A percentile compares a stretch with the other conserved stretches of the same genome.
Evolutionary conservation across 1,140 invertebrate genomes (phyloP).

Genomic region (Linepithema humile): DNA sequence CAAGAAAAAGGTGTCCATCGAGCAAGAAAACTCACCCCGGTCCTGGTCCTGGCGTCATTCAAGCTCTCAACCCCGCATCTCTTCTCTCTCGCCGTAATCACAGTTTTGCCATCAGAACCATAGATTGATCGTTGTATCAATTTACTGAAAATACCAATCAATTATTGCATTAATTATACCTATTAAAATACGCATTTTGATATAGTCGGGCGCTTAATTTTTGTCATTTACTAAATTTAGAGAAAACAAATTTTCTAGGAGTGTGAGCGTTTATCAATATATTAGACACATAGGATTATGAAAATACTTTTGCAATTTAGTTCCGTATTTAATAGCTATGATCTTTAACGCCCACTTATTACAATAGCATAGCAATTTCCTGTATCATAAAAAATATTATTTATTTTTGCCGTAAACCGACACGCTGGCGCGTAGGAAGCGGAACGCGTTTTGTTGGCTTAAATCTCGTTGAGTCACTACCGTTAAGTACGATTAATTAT

Average conservation of each 20-base stretch:
- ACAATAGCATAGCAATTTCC: slow-evolving; percentile 63
- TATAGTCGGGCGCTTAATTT: too few relatives aligned
- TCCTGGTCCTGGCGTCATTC: slow-evolving; percentile 54
- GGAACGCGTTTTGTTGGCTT: slow-evolving; percentile 34
- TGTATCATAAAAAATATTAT: slow-evolving; percentile 51
- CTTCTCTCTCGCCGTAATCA: slow-evolving; percentile 72
- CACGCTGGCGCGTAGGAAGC: slow-evolving; percentile 30
- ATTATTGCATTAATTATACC: neutral
- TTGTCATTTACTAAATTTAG: neutral
- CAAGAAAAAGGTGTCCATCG: slow-evolving; percentile 76
- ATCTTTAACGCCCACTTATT: slow-evolving; percentile 66
- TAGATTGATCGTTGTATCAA: neutral
- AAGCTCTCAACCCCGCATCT: slow-evolving; percentile 1
- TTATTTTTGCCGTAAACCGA: slow-evolving; percentile 52
- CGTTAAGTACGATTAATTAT: slow-evolving; percentile 56
- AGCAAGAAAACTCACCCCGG: slow-evolving; percentile 62
- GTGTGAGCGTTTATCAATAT: neutral
- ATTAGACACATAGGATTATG: slow-evolving; percentile 2
- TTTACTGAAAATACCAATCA: neutral
- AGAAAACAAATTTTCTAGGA: neutral
- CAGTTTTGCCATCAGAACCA: slow-evolving; percentile 39
- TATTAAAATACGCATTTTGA: neutral
- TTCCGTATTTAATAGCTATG: slow-evolving; percentile 24
- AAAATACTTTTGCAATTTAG: slow-evolving; percentile 34
- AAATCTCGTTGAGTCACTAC: slow-evolving; percentile 53